These are phyloP conservation scores for Campaea margaritaria DNA, from an alignment of 2,888 invertebrate species.

Conservation along the genomic window DNA sequence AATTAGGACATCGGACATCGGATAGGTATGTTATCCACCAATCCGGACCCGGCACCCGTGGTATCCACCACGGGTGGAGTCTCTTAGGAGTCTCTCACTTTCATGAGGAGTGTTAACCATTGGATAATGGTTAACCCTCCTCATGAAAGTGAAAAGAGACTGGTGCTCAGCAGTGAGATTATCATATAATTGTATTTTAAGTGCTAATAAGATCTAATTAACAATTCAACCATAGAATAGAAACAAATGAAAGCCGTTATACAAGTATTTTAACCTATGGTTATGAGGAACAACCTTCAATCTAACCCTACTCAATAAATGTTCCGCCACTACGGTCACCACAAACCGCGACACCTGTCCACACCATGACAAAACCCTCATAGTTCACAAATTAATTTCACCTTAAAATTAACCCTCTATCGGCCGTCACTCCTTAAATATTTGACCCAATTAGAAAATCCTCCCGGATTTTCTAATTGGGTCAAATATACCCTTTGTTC, in stretches of 20 bases:
- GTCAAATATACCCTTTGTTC: slow-evolving; percentile 40
- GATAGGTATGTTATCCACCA: too few species aligned
- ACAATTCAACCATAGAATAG: not conserved
- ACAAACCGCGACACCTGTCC: slow-evolving; percentile 11
- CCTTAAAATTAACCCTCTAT: slow-evolving; percentile 30
- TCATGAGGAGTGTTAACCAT: too few species aligned
- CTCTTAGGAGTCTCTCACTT: too few species aligned
- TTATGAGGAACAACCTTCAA: not conserved
- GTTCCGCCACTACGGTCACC: slow-evolving; percentile 2
- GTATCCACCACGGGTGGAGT: too few species aligned
- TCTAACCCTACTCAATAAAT: not conserved
- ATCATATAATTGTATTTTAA: too few species aligned
- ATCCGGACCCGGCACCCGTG: too few species aligned
- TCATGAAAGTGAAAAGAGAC: too few species aligned
- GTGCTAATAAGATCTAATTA: too few species aligned
- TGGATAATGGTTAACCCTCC: too few species aligned
- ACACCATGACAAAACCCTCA: slow-evolving; percentile 12
- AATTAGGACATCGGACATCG: too few species aligned
- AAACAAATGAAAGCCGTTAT: not conserved
- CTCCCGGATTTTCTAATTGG: slow-evolving; percentile 10
- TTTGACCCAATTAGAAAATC: slow-evolving; percentile 56
- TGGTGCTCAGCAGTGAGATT: too few species aligned
- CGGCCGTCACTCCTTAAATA: slow-evolving; percentile 17
- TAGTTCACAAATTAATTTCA: slow-evolving; percentile 32
- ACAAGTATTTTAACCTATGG: not conserved